Evolutionary conservation across 2,797 vertebrate species (phyloP).

Genomic region (Pogoniulus pusillus): DNA sequence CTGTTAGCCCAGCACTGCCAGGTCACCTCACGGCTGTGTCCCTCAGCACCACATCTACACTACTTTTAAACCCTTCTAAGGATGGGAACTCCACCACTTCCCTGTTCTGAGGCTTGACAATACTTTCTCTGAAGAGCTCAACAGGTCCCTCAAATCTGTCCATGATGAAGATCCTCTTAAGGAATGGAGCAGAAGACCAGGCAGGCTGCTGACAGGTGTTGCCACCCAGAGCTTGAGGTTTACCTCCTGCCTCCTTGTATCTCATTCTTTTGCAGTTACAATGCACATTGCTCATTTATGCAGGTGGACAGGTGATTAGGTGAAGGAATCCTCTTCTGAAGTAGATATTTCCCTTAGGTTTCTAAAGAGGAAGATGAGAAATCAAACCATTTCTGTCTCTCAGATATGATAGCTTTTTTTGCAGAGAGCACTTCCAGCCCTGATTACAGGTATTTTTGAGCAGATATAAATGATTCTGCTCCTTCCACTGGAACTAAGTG

Average conservation of each 20-base stretch:
- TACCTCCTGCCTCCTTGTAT: neutral
- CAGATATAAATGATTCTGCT: neutral
- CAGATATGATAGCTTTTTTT: neutral
- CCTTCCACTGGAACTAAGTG: neutral
- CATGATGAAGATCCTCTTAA: accelerated
- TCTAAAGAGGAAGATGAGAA: neutral
- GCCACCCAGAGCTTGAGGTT: neutral
- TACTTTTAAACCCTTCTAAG: too few species aligned
- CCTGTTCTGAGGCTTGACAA: too few species aligned
- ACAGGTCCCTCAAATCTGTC: neutral
- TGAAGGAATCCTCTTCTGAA: neutral
- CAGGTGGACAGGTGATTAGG: neutral
- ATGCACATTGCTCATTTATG: neutral
- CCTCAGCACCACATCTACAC: too few species aligned
- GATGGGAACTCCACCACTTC: too few species aligned
- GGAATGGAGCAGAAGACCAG: neutral
- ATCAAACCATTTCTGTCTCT: neutral
- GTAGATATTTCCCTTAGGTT: neutral
- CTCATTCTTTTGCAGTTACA: neutral
- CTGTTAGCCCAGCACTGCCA: too few species aligned
- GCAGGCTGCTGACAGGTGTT: neutral
- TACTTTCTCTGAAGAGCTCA: neutral
- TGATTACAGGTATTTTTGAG: neutral
- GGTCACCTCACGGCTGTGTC: too few species aligned
- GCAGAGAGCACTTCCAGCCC: neutral